Base-by-base conservation (phyloP, 2,888 invertebrate species). In the Apodemia mormo region DNA sequence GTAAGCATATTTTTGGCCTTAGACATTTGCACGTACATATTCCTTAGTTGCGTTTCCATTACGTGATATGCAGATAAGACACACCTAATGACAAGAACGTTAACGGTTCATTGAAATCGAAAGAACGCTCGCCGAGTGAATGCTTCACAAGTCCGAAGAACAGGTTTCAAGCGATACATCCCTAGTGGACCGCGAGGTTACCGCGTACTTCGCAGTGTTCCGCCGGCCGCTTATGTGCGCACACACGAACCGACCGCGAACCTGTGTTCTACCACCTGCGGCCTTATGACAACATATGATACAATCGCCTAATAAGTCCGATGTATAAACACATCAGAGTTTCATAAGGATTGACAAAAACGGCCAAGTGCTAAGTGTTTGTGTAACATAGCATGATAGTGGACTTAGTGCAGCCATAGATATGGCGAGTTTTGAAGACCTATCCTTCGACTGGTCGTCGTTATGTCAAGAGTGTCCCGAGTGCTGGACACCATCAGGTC, bases 381-480 rank as follows among this genome's bases (percentile, higher is more conserved):
- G 89, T 90, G 89, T 73, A 74, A 76, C 75, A 81, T 85, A 85
- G 80, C 78, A 87, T 77, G 77, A 70, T 86, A 84, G 83, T 83
- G 84, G 79, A 85, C 84, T 83, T 77, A 80, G 83, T 82, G 81
- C 79, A 82, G 76, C 74, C 76, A 72, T 80, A 81, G 73, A 68
- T 73, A 95, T 95, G 95, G 95, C 95, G 80, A 95, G 94, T 84
- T 95, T 94, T 85, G 91, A 94, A 80, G 95, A 96, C 82, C 92
- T 96, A 78, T 90, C 94, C 81, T 92, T 94, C 83, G 96, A 96
- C 84, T 96, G 96, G 95, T 92, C 93, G 77, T 89, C 94, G 84
- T 92, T 95, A 70, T 94, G 94, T 82, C 94, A 94, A 86, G 94
- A 95, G 75, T 94, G 94, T 76, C 89, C 94, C 37, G 94, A 95